phyloP scores from a whole-genome alignment of 1,140 invertebrate genomes.

The Scaptomyza graminum region DNA sequence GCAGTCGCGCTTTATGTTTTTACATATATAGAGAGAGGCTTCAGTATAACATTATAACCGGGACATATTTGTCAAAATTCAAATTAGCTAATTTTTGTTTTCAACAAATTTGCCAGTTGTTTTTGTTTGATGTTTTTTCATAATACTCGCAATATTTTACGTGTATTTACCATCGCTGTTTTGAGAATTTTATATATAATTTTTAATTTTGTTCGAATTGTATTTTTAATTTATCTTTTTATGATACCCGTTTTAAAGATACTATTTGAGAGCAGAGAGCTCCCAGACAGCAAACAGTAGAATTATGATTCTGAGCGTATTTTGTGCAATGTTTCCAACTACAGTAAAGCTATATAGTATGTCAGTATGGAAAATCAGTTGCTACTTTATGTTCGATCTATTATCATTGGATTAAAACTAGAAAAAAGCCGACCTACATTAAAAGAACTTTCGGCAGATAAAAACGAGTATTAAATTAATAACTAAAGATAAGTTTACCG shows the following conservation, averaged over 20 bases:
- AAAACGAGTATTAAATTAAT: neutral
- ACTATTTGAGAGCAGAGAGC: conserved; percentile 18
- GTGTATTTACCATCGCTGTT: conserved; percentile 81
- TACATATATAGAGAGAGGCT: conserved; percentile 54
- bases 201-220: conserved; percentile 20
- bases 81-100: conserved; percentile 6
- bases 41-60: conserved; percentile 48
- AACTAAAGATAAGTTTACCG: neutral
- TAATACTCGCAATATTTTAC: conserved; percentile 74
- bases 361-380: neutral
- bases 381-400: neutral
- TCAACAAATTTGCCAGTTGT: conserved; percentile 59
- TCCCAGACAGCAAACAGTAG: conserved; percentile 56
- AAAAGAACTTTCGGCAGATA: neutral
- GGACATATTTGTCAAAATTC: conserved; percentile 63
- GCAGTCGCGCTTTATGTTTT: conserved; percentile 35
- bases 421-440: neutral
- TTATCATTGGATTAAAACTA: neutral
- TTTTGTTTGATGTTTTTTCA: conserved; percentile 20
- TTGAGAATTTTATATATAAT: conserved; percentile 26
- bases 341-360: conserved; percentile 38
- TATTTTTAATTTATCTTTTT: conserved; percentile 58
- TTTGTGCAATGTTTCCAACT: conserved; percentile 41
- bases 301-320: conserved; percentile 21
- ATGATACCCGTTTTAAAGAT: conserved; percentile 48